Base-by-base conservation (phyloP, 1,140 invertebrate species). In the Fopius arisanus region DNA sequence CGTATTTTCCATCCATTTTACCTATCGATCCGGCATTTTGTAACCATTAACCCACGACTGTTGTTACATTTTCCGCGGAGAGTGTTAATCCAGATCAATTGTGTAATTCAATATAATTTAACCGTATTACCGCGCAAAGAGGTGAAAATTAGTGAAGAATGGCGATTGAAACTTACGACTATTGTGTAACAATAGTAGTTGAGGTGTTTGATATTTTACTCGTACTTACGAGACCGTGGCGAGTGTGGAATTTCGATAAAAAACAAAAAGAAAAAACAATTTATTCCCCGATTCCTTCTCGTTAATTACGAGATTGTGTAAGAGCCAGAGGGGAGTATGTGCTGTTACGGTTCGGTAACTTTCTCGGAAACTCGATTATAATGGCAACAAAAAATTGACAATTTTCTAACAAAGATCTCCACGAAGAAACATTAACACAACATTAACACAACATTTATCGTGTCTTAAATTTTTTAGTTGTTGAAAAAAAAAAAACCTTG, bases 281-380 rank as follows among this genome's bases (percentile, higher is more conserved):
- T 28, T 62, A 28, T n/a, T 26, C 10, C 12, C 12, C 21, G 23
- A 21, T 59, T 28, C 43, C 43, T 16, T 48, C 1, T 48, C 28
- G 54, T 28, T 62, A 31, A 62, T 28, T 62, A 62, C 28, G 26
- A 28, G 54, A 28, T 62, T 62, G 28, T 28, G 54, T 23, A 26
- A 62, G 21, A 62, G 21, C 14, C 26, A 72, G 33, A 63, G 37
- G 33, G 33, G 12, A 12, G 16, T 19, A n/a, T 48, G 16, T 48
- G 43, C 7, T n/a, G 43, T 48, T 48, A 48, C 43, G 43, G 63
- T 73, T 73, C 65, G 72, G 65, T 73, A 73, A 73, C 72, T 73
- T 73, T 73, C 72, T 68, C 72, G 72, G 63, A 73, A 73, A 73
- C 54, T 73, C 26, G 48, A 68, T 43, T 68, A 48, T 48, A 16